Conservation (phyloP, 2,888 invertebrate species). For the Eupsilia transversa region DNA sequence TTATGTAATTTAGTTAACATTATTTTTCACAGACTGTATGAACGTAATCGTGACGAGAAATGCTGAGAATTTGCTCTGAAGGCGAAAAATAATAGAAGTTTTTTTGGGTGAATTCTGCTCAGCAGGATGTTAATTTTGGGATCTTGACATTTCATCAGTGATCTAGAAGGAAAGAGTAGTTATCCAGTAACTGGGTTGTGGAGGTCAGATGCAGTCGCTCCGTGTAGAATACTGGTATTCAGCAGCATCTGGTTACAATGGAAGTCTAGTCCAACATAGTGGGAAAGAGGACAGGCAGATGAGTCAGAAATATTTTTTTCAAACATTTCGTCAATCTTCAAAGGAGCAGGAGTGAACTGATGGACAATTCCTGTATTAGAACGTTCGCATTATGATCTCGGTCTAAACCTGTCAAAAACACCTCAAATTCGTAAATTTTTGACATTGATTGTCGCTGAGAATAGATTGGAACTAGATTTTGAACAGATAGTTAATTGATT, state of each 20-base stretch:
- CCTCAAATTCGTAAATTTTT: no score
- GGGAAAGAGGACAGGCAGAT: no score
- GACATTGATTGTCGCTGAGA: no score
- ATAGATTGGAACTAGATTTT: no score
- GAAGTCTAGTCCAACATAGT: not conserved
- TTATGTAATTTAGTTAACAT: constrained; percentile 35
- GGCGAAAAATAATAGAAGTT: not conserved
- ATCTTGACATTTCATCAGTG: not conserved
- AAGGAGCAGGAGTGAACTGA: no score
- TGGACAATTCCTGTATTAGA: no score
- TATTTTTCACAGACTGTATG: not conserved
- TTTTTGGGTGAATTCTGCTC: not conserved
- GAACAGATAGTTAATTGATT: no score
- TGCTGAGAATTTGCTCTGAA: not conserved
- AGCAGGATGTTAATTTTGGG: not conserved
- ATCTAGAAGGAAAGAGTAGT: not conserved
- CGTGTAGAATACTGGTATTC: not conserved
- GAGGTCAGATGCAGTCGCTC: not conserved
- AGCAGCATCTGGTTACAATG: not conserved
- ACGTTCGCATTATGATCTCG: no score
- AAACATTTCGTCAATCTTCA: not conserved
- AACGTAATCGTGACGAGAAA: not conserved
- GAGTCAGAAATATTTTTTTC: no score
- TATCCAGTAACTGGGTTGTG: not conserved
- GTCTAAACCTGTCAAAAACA: no score